These are phyloP conservation scores for Vespertilio murinus DNA, from an alignment of 2,797 vertebrate genomes.

Conservation along the genomic window DNA sequence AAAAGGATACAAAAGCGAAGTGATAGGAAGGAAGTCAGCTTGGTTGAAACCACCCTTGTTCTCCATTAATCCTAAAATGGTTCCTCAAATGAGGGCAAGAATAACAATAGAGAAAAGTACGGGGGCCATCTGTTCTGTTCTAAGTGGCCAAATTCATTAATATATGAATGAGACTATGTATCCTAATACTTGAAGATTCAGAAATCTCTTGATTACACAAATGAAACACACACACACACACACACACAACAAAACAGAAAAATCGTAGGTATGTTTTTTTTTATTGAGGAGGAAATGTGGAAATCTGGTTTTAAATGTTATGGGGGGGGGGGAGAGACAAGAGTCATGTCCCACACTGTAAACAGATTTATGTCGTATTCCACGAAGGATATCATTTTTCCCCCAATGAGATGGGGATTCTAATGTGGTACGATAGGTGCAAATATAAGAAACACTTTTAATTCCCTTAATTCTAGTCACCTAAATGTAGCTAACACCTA, in stretches of 20 bases:
- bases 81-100: conserved; percentile 64
- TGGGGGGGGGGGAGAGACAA: not conserved
- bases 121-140: conserved; percentile 59
- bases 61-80: conserved; percentile 61
- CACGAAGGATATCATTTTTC: not conserved
- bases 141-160: conserved; percentile 65
- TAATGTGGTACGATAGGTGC: not conserved
- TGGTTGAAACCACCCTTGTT: conserved; percentile 55
- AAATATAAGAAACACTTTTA: conserved; percentile 32
- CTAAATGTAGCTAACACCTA: not conserved
- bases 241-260: not conserved
- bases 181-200: conserved; percentile 44
- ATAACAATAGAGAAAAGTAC: conserved; percentile 37
- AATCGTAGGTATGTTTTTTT: not conserved
- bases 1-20: conserved; percentile 45
- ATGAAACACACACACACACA: not conserved
- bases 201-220: conserved; percentile 40
- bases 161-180: conserved; percentile 63
- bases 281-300: not conserved
- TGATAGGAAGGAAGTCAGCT: conserved; percentile 47
- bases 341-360: not conserved
- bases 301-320: conserved; percentile 27
- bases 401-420: not conserved
- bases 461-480: conserved; percentile 31
- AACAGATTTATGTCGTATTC: not conserved